These are phyloP conservation scores for Lophura swinhoii DNA, from an alignment of 2,797 vertebrate genomes.

Conservation along the genomic window DNA sequence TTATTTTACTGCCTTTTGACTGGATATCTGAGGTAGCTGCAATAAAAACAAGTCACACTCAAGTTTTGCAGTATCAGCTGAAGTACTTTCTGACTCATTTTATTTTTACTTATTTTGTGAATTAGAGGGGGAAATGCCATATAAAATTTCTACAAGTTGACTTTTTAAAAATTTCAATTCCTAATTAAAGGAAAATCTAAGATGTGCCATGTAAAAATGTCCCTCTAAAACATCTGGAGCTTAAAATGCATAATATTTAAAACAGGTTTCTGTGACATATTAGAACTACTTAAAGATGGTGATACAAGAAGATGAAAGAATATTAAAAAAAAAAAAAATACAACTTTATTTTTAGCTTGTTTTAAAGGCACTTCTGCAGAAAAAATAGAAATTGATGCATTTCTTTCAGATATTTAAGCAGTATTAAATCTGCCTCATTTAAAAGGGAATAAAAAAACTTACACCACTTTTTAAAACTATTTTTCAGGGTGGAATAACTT, in stretches of 20 bases:
- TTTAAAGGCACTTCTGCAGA: background rate
- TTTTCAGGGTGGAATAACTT: background rate
- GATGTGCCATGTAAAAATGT: background rate
- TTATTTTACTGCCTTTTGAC: background rate
- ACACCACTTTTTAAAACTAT: background rate
- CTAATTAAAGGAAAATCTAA: background rate
- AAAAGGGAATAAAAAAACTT: rapidly evolving
- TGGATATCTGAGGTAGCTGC: background rate
- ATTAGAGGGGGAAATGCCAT: background rate
- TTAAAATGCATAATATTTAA: background rate
- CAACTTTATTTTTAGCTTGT: rapidly evolving
- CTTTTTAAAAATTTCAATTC: background rate
- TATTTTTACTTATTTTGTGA: background rate
- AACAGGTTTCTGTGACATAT: background rate
- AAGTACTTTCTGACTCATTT: background rate
- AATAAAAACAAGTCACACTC: background rate
- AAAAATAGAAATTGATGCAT: background rate
- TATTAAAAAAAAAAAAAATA: background rate
- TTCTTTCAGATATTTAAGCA: background rate
- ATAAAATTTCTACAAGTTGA: background rate
- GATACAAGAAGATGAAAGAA: background rate
- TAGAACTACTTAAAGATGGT: background rate
- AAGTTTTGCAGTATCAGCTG: background rate
- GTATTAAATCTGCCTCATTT: background rate
- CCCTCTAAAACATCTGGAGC: background rate